Base-by-base conservation (phyloP, 2,797 vertebrate species). In the Molossus molossus region DNA sequence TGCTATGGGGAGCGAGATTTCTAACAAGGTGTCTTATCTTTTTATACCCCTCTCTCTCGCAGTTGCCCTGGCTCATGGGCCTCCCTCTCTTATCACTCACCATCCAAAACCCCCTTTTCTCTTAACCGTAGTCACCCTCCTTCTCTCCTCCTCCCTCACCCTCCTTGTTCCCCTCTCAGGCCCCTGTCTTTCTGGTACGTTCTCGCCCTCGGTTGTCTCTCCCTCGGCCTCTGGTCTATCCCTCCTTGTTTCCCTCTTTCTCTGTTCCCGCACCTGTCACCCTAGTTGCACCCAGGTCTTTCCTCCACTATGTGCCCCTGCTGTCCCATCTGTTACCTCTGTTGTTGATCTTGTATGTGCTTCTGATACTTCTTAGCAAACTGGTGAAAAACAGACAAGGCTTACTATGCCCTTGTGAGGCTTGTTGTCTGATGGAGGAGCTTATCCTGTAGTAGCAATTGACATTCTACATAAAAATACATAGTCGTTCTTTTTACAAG, bases 171-270 rank as follows among this genome's bases (percentile, higher is more conserved):
- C 45, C 29, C 25, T 37, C 33, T 10, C 29, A 0, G 0, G 14
- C 37, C 10, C 75, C 3, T 1, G 0, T 29, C 5, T 12, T 87
- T 50, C 20, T 40, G 21, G 29, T 7, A 14, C 21, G 27, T 9
- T 50, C 48, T 72, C 29, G 9, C 4, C 33, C 14, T 21, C 0
- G 0, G 21, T 20, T 27, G 10, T n/a, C 37, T 37, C 37, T 53
- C 20, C 21, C 33, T 25, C 40, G 1, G 9, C 2, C 10, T 40
- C n/a, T 17, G 20, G 17, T 48, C 25, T 14, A 12, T 14, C 5
- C 21, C 13, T 0, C 27, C 75, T 15, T 53, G 50, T 53, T 13
- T 53, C 18, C 37, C 3, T 64, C 58, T 70, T 57, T 10, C 57
- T 86, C 69, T 14, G 5, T 70, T 9, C 1, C 4, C 27, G 4